Evolutionary conservation across 2,797 vertebrate genomes (phyloP).

Genomic region (Coregonus sp.): DNA sequence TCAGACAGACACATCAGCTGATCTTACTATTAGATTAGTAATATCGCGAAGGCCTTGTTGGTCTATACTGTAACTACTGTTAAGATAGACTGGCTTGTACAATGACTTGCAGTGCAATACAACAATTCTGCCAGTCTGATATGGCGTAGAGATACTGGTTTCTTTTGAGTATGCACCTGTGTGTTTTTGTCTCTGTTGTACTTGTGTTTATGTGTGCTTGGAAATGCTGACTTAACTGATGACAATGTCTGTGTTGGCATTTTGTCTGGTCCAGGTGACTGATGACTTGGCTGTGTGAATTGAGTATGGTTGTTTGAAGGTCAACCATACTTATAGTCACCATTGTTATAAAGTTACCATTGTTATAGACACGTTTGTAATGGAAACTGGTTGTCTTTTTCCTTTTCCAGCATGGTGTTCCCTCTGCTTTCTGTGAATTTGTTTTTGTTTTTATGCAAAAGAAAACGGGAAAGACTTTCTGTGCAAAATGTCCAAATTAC

Average conservation of each 20-base stretch:
- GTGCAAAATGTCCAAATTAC: too few relatives aligned
- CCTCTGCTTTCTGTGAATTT: slow-evolving; percentile 11
- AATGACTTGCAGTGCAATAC: too few relatives aligned
- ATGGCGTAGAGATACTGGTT: neutral
- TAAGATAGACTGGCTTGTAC: too few relatives aligned
- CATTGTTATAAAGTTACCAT: neutral
- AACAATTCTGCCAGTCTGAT: too few relatives aligned
- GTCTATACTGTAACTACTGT: too few relatives aligned
- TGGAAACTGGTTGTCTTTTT: slow-evolving; percentile 16
- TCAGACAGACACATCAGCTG: neutral
- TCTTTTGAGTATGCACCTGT: neutral
- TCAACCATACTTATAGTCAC: neutral
- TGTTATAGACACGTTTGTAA: neutral
- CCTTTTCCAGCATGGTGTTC: neutral
- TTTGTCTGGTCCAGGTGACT: neutral
- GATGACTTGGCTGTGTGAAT: neutral
- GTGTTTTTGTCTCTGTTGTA: neutral
- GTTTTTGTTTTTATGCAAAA: too few relatives aligned
- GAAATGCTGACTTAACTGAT: neutral
- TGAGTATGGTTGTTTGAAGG: neutral
- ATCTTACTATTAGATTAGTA: neutral
- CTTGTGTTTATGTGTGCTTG: neutral
- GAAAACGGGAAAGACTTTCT: too few relatives aligned
- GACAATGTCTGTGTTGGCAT: neutral
- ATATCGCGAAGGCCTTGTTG: too few relatives aligned